These are phyloP conservation scores for Mellivora capensis DNA, from an alignment of 2,113 vertebrate species.

Conservation along the genomic window DNA sequence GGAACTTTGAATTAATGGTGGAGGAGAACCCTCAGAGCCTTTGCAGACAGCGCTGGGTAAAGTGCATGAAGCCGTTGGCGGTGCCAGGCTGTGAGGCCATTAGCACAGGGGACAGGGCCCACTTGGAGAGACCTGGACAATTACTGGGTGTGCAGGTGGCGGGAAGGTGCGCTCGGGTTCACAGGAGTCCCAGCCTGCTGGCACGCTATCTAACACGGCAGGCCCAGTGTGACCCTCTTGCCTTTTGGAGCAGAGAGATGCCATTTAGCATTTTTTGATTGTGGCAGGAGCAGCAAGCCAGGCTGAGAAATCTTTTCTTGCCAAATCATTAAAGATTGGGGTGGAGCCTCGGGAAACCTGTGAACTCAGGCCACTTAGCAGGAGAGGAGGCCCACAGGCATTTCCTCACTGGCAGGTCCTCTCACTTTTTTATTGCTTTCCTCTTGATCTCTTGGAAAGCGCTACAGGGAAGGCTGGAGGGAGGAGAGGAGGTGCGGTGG, in stretches of 20 bases:
- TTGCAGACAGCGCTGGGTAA: background rate
- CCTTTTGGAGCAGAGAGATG: background rate
- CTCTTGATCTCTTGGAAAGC: background rate
- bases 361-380: background rate
- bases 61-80: background rate
- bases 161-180: background rate
- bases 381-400: background rate
- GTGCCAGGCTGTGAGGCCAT: background rate
- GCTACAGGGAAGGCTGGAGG: background rate
- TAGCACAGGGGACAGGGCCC: background rate
- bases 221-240: background rate
- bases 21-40: background rate
- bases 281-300: background rate
- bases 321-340: slow-evolving; percentile 21
- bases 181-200: background rate
- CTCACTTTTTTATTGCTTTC: background rate
- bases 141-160: background rate
- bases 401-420: background rate
- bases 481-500: background rate
- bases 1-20: background rate
- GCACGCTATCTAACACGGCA: background rate
- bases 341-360: background rate
- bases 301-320: slow-evolving; percentile 17
- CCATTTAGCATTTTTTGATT: slow-evolving; percentile 2
- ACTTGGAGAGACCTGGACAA: background rate